Evolutionary conservation across 2,888 invertebrate genomes (phyloP).

Genomic region (Colostygia pectinataria): DNA sequence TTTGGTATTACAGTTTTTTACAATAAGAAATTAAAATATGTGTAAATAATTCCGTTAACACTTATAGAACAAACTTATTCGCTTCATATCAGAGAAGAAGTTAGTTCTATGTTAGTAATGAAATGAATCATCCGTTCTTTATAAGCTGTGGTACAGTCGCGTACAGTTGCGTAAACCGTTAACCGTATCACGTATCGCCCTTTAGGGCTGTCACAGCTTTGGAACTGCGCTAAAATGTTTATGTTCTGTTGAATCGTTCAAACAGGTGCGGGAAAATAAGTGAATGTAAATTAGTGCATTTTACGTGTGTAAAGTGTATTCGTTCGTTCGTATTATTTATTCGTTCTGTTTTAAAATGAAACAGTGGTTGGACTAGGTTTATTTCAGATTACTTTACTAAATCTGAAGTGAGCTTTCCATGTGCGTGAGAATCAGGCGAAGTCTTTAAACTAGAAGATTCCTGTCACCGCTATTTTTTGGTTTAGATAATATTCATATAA

Average conservation of each 20-base stretch:
- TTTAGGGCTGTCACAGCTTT: conserved; percentile 27
- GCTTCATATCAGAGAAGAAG: too few relatives aligned
- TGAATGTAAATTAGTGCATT: conserved; percentile 22
- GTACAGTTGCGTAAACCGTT: conserved; percentile 28
- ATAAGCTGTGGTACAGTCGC: conserved; percentile 17
- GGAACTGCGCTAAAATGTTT: conserved; percentile 27
- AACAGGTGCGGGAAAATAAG: conserved; percentile 19
- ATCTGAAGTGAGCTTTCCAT: too few relatives aligned
- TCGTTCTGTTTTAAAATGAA: not conserved
- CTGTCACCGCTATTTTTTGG: too few relatives aligned
- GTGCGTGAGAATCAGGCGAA: too few relatives aligned
- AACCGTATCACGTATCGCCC: conserved; percentile 29
- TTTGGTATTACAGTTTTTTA: too few relatives aligned
- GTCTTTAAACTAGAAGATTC: too few relatives aligned
- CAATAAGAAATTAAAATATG: too few relatives aligned
- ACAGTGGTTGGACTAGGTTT: conserved; percentile 2
- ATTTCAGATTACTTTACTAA: not conserved
- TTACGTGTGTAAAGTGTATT: conserved; percentile 3
- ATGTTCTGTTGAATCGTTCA: conserved; percentile 23
- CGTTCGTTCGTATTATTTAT: too few relatives aligned
- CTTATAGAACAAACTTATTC: too few relatives aligned
- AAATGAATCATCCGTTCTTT: not conserved
- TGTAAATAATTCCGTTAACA: too few relatives aligned
- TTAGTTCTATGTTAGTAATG: not conserved
- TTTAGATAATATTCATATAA: too few relatives aligned